phyloP scores from a whole-genome alignment of 2,113 vertebrate genomes.

The Gambusia holbrooki region DNA sequence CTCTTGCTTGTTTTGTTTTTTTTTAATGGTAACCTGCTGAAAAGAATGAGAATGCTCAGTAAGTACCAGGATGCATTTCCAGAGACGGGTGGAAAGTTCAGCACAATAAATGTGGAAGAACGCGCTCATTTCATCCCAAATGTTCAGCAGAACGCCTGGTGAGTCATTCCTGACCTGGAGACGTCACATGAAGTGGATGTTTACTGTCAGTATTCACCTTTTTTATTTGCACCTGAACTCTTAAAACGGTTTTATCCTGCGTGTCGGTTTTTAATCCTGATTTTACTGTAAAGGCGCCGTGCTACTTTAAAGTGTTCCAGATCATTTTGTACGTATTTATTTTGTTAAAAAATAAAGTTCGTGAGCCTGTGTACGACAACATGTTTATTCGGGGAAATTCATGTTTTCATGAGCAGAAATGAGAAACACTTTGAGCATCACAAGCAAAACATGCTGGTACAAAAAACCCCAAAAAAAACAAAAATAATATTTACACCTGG shows the following conservation, averaged over 20 bases:
- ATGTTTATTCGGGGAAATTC: not conserved
- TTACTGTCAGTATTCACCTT: conserved; percentile 25
- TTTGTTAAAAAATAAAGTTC: conserved; percentile 75
- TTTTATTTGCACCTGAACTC: conserved; percentile 52
- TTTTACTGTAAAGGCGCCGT: conserved; percentile 46
- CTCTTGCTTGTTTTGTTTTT: conserved; percentile 4
- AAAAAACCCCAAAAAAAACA: conserved; percentile 34
- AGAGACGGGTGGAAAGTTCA: not conserved
- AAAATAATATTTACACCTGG: conserved; percentile 65
- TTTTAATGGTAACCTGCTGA: conserved; percentile 16
- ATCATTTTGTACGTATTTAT: conserved; percentile 77
- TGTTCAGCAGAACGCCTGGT: not conserved
- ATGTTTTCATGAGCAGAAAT: not conserved
- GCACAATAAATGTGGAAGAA: not conserved
- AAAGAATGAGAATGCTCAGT: conserved; percentile 27
- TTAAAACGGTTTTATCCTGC: conserved; percentile 9
- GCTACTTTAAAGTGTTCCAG: conserved; percentile 63
- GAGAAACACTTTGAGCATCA: conserved; percentile 16
- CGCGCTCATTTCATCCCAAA: not conserved
- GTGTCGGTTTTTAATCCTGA: conserved; percentile 33
- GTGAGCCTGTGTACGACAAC: conserved; percentile 37
- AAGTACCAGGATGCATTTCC: conserved; percentile 23
- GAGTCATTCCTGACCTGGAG: conserved; percentile 8
- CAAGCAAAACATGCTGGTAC: conserved; percentile 58
- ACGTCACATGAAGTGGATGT: conserved; percentile 3